Evolutionary conservation across 2,888 invertebrate genomes (phyloP), one percentile per base, ranked within the genome.

Genomic region (Orchesella flavescens): DNA sequence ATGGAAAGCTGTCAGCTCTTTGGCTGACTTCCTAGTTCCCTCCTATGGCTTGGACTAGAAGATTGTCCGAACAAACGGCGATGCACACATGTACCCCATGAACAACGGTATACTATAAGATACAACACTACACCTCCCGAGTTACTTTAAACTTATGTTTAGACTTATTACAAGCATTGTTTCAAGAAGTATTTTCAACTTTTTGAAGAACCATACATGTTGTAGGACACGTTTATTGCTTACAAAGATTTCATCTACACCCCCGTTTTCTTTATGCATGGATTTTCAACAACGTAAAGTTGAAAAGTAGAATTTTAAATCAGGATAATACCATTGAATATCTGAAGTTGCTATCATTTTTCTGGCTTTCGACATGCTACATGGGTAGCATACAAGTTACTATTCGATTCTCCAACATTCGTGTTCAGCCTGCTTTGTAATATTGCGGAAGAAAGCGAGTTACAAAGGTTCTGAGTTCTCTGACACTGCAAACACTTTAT

Each of bases 1-100:
- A 79, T 72, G 69, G 63, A 46, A 79, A 79, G 72, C 78, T 79
- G 78, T 79, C 78, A 79, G 78, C 71, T 53, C 7, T 79, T 79
- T 79, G 78, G 78, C 78, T 69, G 21, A 53, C 65, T 72, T 77
- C 77, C 77, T 68, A 77, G 59, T 55, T 46, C 13, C 65, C 59
- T 72, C 43, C 34, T 34, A 34, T 7, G 34, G 34, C 34, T 34
- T 34, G 34, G 7, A 34, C 34, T 34, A 34, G 34, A 34, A 2
- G 34, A 34, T 7, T 34, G 34, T 34, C 34, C 34, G 34, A 34
- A 34, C 34, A 34, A 34, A 34, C 34, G 34, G 3, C 34, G 7
- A 34, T 34, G 34, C 34, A 34, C 7, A n/a, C n/a, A n/a, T n/a
- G n/a, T n/a, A n/a, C n/a, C n/a, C 49, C 9, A 55, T 55, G 55